phyloP scores from a whole-genome alignment of 2,113 vertebrate species.

The Oncorhynchus keta region DNA sequence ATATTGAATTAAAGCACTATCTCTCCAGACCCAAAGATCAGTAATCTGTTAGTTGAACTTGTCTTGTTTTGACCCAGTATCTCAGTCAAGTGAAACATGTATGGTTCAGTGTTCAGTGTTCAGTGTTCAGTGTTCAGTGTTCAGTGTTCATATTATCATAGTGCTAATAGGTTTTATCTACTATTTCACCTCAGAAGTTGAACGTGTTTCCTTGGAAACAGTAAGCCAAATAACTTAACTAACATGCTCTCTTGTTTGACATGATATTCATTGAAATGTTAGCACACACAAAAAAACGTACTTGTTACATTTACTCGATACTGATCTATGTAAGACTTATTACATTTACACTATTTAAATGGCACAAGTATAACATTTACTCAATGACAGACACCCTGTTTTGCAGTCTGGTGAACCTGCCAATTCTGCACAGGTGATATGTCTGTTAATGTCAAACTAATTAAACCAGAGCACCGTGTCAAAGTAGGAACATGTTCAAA shows the following conservation, averaged over 20 bases:
- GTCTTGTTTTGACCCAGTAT: conserved; percentile 22
- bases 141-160: not conserved
- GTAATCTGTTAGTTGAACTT: conserved; percentile 28
- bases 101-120: conserved; percentile 10
- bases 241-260: not conserved
- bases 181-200: not conserved
- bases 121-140: not conserved
- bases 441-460: conserved; percentile 65
- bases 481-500: conserved; percentile 40
- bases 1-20: conserved; percentile 49
- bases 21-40: conserved; percentile 12
- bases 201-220: not conserved
- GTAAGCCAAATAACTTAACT: not conserved
- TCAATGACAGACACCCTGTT: not conserved
- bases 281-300: not conserved
- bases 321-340: not conserved
- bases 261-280: not conserved
- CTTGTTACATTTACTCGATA: not conserved
- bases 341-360: not conserved
- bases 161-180: conserved; percentile 1
- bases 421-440: conserved; percentile 57
- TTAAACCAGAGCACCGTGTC: conserved; percentile 51
- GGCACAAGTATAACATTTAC: not conserved
- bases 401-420: conserved; percentile 13
- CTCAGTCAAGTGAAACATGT: conserved; percentile 7